Conservation (phyloP, 1,140 invertebrate species). For the Nymphalis io region DNA sequence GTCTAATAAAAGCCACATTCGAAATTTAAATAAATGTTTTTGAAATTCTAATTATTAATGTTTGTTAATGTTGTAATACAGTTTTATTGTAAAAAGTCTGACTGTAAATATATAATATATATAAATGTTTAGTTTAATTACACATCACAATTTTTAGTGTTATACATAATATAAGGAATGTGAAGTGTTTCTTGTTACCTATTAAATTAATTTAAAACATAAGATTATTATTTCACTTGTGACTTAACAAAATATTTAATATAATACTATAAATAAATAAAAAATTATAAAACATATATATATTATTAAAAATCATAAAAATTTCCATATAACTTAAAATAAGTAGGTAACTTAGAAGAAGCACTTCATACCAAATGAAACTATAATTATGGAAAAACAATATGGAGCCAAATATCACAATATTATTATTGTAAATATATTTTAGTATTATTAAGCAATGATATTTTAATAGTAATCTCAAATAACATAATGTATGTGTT, state of each 20-base stretch:
- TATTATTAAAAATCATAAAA: background rate
- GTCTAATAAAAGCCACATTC: constrained; percentile 9
- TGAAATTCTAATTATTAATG: constrained; percentile 24
- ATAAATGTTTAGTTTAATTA: constrained; percentile 15
- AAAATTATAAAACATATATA: background rate
- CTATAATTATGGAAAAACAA: constrained; percentile 49
- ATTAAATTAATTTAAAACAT: background rate
- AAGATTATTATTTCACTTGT: background rate
- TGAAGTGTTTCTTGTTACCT: constrained; percentile 44
- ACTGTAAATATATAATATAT: constrained; percentile 72
- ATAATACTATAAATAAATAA: background rate
- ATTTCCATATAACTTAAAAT: background rate
- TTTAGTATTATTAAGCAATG: constrained; percentile 46
- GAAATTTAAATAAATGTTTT: constrained; percentile 13
- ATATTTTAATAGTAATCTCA: constrained; percentile 72
- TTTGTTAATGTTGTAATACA: constrained; percentile 41
- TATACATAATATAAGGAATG: constrained; percentile 39
- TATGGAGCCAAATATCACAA: constrained; percentile 75
- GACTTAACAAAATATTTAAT: constrained; percentile 1
- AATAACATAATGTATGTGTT: constrained; percentile 57
- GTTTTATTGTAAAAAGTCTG: constrained; percentile 72
- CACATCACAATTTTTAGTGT: constrained; percentile 37
- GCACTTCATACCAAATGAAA: constrained; percentile 48
- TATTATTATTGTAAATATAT: constrained; percentile 61
- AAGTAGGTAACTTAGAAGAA: constrained; percentile 20